Conservation (phyloP, 2,888 invertebrate species). For the Cryptophagus acutangulus region DNA sequence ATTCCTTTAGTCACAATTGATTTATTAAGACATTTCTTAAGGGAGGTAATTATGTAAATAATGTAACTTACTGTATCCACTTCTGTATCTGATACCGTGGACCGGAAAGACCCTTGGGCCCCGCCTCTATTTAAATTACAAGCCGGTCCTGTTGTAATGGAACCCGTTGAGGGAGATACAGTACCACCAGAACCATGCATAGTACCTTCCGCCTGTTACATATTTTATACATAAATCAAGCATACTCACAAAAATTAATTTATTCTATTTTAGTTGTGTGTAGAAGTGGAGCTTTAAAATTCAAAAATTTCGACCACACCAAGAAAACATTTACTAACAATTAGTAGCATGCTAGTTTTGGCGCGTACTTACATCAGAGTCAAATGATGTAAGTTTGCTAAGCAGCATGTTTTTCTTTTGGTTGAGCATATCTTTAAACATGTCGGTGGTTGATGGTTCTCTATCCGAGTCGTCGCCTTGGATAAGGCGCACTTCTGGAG, state of each 20-base stretch:
- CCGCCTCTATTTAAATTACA: conserved; percentile 67
- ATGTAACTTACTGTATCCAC: conserved; percentile 86
- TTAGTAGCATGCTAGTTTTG: conserved; percentile 4
- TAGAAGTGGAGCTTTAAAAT: too few relatives aligned
- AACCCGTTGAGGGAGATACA: conserved; percentile 63
- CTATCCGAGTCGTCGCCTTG: conserved; percentile 61
- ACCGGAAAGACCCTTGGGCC: conserved; percentile 72
- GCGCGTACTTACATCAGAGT: conserved; percentile 73
- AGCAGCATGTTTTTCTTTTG: conserved; percentile 85
- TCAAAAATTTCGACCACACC: too few relatives aligned
- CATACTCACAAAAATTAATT: conserved; percentile 17
- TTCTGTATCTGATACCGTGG: conserved; percentile 92
- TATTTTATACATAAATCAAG: conserved; percentile 40
- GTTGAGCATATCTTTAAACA: conserved; percentile 89
- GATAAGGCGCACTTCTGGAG: conserved; percentile 57
- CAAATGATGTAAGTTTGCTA: conserved; percentile 83
- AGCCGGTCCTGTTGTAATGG: conserved; percentile 71
- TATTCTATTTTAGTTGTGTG: background rate
- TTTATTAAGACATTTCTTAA: conserved; percentile 3
- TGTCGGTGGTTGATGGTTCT: conserved; percentile 77
- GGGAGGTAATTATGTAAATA: background rate
- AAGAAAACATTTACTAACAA: background rate
- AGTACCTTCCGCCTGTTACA: conserved; percentile 56
- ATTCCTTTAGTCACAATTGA: conserved; percentile 3
- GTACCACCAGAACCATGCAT: conserved; percentile 61